A percentile compares a stretch with the other conserved stretches of the same genome.
phyloP scores from a whole-genome alignment of 2,888 invertebrate species.

The Tinea semifulvella region DNA sequence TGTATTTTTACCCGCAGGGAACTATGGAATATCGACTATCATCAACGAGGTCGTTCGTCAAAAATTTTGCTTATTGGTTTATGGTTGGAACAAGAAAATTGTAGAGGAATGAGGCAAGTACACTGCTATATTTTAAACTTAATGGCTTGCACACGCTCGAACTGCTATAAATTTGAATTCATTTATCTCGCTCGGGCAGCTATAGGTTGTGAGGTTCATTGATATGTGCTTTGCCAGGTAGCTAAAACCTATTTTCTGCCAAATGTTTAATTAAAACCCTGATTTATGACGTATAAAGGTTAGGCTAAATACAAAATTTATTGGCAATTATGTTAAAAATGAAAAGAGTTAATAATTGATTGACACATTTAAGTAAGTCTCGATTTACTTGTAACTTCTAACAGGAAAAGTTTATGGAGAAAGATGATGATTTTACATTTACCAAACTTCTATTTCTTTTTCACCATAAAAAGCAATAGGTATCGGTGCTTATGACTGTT shows the following conservation, averaged over 20 bases:
- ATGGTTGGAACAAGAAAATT: no score
- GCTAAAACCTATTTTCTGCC: neutral
- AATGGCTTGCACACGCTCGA: slow-evolving; percentile 44
- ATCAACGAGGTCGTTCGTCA: no score
- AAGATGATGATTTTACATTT: no score
- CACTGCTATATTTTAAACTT: slow-evolving; percentile 50
- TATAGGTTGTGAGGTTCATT: slow-evolving; percentile 28
- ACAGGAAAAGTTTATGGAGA: no score
- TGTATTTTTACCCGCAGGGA: no score
- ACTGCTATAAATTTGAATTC: slow-evolving; percentile 52
- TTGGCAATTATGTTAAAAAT: no score
- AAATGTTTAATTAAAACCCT: slow-evolving; percentile 1
- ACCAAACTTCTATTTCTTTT: no score
- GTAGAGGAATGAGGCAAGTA: slow-evolving; percentile 26
- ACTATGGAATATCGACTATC: no score
- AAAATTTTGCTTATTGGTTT: no score
- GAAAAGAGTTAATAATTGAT: no score
- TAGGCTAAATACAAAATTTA: neutral
- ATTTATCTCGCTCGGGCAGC: slow-evolving; percentile 47
- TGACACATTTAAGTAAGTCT: no score
- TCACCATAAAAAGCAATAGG: slow-evolving; percentile 10
- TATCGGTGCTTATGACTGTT: slow-evolving; percentile 41
- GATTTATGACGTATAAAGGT: neutral
- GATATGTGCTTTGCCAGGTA: slow-evolving; percentile 11
- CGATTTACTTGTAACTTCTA: no score